Evolutionary conservation across 2,797 vertebrate species (phyloP).

Genomic region (Lepidocolaptes lacrymiger): DNA sequence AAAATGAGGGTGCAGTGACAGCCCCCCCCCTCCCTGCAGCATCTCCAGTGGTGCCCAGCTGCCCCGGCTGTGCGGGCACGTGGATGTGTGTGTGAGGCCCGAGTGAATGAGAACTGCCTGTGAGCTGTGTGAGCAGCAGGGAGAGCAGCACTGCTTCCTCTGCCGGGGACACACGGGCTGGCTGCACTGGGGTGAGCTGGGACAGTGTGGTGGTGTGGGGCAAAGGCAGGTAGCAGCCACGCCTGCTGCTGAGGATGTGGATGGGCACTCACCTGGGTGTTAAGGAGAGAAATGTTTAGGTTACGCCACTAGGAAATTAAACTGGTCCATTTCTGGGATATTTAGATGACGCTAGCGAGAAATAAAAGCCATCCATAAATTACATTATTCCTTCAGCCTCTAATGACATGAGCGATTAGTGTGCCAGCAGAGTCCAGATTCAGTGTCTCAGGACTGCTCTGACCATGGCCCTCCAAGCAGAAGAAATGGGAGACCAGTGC

Average conservation of each 20-base stretch:
- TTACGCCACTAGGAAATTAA: conserved; percentile 34
- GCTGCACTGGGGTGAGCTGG: rapidly evolving
- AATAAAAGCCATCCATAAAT: conserved; percentile 65
- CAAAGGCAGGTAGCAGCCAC: rapidly evolving
- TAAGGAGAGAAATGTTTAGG: not conserved
- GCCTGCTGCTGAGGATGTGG: not conserved
- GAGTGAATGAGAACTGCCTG: not conserved
- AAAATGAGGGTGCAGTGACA: not conserved
- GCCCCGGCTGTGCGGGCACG: not conserved
- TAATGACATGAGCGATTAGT: conserved; percentile 28
- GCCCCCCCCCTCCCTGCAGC: rapidly evolving
- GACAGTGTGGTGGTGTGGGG: rapidly evolving
- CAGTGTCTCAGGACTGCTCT: not conserved
- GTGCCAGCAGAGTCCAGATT: not conserved
- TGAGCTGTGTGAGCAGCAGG: not conserved
- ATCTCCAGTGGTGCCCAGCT: not conserved
- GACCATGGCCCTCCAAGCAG: not conserved
- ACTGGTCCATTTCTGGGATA: not conserved
- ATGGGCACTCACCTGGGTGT: not conserved
- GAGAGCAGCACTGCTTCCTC: not conserved
- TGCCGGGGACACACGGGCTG: rapidly evolving
- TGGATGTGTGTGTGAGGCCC: not conserved
- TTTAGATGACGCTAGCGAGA: conserved; percentile 50
- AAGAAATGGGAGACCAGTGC: not conserved
- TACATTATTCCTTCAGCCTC: conserved; percentile 5